These are phyloP conservation scores for Manduca sexta DNA, from an alignment of 1,140 invertebrate species.

Conservation along the genomic window DNA sequence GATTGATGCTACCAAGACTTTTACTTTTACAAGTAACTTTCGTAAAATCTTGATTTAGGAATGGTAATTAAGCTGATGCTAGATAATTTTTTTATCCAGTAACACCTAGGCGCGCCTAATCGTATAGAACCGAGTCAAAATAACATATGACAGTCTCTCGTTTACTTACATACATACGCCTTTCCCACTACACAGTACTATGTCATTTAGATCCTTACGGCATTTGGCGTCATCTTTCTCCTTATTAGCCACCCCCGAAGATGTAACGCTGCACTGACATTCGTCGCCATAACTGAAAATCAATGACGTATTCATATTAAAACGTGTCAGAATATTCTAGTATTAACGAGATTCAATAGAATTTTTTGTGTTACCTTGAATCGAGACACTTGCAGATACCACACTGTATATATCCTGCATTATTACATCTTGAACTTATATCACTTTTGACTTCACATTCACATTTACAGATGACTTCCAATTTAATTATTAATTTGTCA, in stretches of 20 bases:
- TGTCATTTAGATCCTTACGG: slow-evolving; percentile 76
- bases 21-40: no score
- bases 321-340: no score
- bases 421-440: slow-evolving; percentile 67
- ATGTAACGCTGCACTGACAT: slow-evolving; percentile 79
- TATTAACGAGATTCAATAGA: no score
- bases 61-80: no score
- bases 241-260: slow-evolving; percentile 6
- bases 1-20: no score
- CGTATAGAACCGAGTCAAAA: background rate
- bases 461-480: slow-evolving; percentile 71
- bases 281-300: slow-evolving; percentile 74
- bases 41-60: no score
- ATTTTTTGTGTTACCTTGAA: no score
- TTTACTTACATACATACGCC: slow-evolving; percentile 72
- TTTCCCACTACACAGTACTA: slow-evolving; percentile 68
- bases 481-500: slow-evolving; percentile 34
- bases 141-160: background rate
- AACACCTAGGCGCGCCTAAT: no score
- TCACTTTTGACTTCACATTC: slow-evolving; percentile 65
- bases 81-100: no score
- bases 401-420: slow-evolving; percentile 77
- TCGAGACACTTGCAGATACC: slow-evolving; percentile 81
- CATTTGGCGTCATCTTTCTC: slow-evolving; percentile 71
- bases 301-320: no score